Evolutionary conservation across 2,888 invertebrate species (phyloP).

Genomic region (Tenthredo notha): DNA sequence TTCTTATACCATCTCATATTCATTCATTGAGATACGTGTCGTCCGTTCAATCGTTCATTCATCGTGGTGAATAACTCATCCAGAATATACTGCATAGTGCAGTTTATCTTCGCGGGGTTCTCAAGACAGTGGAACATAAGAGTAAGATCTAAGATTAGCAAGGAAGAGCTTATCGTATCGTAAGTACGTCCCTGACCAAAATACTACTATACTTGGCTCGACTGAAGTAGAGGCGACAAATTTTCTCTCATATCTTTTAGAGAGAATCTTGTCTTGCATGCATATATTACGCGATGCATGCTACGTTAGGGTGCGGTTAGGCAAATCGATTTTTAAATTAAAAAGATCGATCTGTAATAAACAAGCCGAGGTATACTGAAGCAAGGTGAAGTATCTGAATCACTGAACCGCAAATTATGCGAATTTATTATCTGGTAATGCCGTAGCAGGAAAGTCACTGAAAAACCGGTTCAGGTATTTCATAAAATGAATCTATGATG

Average conservation of each 20-base stretch:
- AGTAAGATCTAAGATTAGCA: constrained; percentile 59
- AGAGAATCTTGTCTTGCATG: constrained; percentile 67
- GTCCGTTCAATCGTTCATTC: constrained; percentile 14
- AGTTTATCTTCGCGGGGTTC: neutral
- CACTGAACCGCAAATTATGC: no score
- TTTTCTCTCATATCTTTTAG: constrained; percentile 67
- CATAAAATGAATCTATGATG: no score
- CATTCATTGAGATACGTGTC: neutral
- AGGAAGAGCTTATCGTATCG: constrained; percentile 62
- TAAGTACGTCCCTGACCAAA: constrained; percentile 67
- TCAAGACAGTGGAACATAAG: constrained; percentile 23
- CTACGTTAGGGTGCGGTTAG: constrained; percentile 51
- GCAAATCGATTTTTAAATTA: neutral
- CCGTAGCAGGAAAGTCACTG: no score
- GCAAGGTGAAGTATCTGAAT: neutral
- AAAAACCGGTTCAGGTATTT: no score
- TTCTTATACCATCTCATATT: neutral
- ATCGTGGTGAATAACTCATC: constrained; percentile 6
- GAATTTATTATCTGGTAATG: no score
- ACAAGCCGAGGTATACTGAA: neutral
- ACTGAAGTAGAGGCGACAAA: constrained; percentile 63
- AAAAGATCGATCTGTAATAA: neutral
- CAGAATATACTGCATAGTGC: constrained; percentile 10
- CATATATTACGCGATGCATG: constrained; percentile 52
- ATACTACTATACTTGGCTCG: constrained; percentile 56